Percentiles rank a stretch among this genome's conserved stretches.
Conservation (phyloP, 2,888 invertebrate genomes). For the Nephrotoma appendiculata region DNA sequence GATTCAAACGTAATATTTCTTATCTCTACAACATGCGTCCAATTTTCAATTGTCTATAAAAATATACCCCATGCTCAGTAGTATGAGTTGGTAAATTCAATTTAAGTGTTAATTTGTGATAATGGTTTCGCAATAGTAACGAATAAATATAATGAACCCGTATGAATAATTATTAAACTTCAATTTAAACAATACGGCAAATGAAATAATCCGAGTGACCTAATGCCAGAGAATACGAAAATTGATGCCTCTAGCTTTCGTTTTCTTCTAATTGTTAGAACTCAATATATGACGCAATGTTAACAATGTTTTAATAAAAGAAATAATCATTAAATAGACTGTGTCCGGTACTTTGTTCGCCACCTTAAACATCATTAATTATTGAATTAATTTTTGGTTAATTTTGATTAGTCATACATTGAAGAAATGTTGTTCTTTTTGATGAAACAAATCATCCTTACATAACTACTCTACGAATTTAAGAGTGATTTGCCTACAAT, state of each 20-base stretch:
- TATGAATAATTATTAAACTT: too few species aligned
- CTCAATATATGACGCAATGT: too few species aligned
- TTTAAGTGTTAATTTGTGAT: too few species aligned
- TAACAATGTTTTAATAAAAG: neutral
- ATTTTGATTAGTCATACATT: neutral
- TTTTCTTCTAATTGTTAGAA: neutral
- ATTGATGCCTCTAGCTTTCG: neutral
- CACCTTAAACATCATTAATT: neutral
- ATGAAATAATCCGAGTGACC: neutral
- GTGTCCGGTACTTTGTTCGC: neutral
- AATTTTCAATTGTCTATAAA: too few species aligned
- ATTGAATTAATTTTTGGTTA: neutral
- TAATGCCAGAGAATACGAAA: neutral
- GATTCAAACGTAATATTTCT: too few species aligned
- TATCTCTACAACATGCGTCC: too few species aligned
- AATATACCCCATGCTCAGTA: too few species aligned
- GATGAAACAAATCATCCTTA: neutral
- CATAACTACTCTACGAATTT: neutral
- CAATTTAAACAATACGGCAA: too few species aligned
- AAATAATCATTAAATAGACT: neutral
- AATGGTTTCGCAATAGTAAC: too few species aligned
- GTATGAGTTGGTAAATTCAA: too few species aligned
- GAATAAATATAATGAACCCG: too few species aligned
- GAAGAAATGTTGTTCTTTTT: neutral
- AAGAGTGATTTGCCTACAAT: neutral